Percentiles rank a stretch among this genome's conserved stretches.
These are phyloP conservation scores for Chouioia cunea DNA, from an alignment of 2,888 invertebrate genomes.

Conservation along the genomic window DNA sequence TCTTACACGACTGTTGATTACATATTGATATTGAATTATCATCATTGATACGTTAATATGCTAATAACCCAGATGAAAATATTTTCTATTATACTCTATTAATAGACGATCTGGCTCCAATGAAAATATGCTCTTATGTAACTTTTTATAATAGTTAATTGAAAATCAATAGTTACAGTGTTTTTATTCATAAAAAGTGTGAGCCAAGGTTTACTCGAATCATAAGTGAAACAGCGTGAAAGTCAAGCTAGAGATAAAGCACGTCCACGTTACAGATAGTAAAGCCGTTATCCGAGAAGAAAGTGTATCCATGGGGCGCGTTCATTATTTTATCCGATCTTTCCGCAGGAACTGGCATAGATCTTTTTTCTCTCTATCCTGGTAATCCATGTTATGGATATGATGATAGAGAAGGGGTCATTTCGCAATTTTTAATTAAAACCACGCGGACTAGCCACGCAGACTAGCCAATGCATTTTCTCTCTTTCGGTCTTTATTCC, in stretches of 20 bases:
- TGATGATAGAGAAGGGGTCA: background rate
- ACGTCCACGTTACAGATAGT: conserved; percentile 25
- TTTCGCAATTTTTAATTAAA: conserved; percentile 22
- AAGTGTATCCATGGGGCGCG: background rate
- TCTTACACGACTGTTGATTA: too few species aligned
- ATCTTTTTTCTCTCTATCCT: too few species aligned
- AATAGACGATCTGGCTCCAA: too few species aligned
- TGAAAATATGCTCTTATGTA: too few species aligned
- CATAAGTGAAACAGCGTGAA: conserved; percentile 10
- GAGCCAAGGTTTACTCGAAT: background rate
- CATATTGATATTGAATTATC: too few species aligned
- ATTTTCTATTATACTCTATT: too few species aligned
- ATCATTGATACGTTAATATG: too few species aligned
- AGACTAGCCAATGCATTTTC: background rate
- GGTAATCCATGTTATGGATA: background rate
- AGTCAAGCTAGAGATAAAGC: conserved; percentile 25
- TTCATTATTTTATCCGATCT: conserved; percentile 37
- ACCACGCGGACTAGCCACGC: background rate
- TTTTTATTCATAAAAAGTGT: too few species aligned
- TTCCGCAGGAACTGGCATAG: too few species aligned
- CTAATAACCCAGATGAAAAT: too few species aligned
- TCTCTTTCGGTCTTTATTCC: too few species aligned
- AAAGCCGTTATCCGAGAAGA: conserved; percentile 26
- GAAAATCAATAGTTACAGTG: background rate
- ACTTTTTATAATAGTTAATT: background rate